Evolutionary conservation across 2,888 invertebrate genomes (phyloP).

Genomic region (Lycophotia porphyrea): DNA sequence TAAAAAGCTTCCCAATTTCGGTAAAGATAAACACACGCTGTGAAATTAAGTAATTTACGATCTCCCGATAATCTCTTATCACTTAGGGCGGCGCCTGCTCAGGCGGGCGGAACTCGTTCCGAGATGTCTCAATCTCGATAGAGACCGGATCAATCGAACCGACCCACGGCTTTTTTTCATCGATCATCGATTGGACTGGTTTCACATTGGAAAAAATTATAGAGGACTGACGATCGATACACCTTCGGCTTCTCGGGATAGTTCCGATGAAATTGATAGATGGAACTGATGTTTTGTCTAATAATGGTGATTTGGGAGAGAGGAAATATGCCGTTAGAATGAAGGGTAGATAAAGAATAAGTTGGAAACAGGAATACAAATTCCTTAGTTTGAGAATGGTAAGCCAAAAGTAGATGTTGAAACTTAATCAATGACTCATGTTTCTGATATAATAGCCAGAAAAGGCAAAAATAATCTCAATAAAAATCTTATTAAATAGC

Average conservation of each 20-base stretch:
- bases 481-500: constrained; percentile 45
- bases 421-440: constrained; percentile 8
- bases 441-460: neutral
- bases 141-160: constrained; percentile 87
- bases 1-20: constrained; percentile 46
- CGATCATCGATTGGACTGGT: constrained; percentile 86
- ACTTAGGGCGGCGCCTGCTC: constrained; percentile 71
- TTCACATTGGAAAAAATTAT: constrained; percentile 79
- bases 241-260: constrained; percentile 63
- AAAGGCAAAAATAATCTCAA: constrained; percentile 25
- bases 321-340: constrained; percentile 52
- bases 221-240: constrained; percentile 64
- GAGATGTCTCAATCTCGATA: constrained; percentile 89
- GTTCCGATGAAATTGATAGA: constrained; percentile 67
- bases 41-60: constrained; percentile 63
- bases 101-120: constrained; percentile 84
- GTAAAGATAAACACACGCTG: constrained; percentile 44
- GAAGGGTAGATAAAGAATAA: constrained; percentile 27
- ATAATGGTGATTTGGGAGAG: constrained; percentile 61
- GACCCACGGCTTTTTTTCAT: constrained; percentile 85
- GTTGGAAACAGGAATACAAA: constrained; percentile 16
- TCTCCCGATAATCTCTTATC: constrained; percentile 66
- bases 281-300: constrained; percentile 65
- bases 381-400: neutral
- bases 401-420: neutral